phyloP scores from a whole-genome alignment of 2,797 vertebrate genomes.

The Anguilla marmorata region DNA sequence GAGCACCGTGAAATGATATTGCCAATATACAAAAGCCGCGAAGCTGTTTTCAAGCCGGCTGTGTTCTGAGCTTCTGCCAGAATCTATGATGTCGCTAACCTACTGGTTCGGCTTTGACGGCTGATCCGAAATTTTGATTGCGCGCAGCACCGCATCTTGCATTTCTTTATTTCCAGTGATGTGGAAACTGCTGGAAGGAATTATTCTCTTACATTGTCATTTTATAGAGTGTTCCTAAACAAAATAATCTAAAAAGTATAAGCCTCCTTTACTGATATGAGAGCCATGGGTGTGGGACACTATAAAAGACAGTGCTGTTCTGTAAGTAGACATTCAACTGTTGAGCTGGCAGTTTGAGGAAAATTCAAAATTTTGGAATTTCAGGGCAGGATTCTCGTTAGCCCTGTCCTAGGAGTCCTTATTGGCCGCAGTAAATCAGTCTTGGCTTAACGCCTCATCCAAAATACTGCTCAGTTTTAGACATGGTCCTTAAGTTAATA shows the following conservation, averaged over 20 bases:
- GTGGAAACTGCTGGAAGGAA: background rate
- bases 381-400: too few species aligned
- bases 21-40: constrained; percentile 52
- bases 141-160: constrained; percentile 12
- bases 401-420: background rate
- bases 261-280: background rate
- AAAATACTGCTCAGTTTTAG: background rate
- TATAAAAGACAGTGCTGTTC: background rate
- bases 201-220: background rate
- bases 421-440: background rate
- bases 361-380: background rate
- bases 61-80: constrained; percentile 45
- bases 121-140: constrained; percentile 45
- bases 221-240: background rate
- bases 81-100: constrained; percentile 41
- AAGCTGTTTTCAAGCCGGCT: constrained; percentile 50
- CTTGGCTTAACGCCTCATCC: too few species aligned
- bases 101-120: constrained; percentile 46
- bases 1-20: constrained; percentile 64
- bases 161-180: background rate
- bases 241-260: background rate
- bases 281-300: background rate
- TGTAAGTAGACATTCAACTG: background rate
- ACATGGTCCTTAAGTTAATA: background rate
- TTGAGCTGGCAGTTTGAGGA: background rate